These are phyloP conservation scores for Tricholaema leucomelas DNA, from an alignment of 2,113 vertebrate species.

Conservation along the genomic window DNA sequence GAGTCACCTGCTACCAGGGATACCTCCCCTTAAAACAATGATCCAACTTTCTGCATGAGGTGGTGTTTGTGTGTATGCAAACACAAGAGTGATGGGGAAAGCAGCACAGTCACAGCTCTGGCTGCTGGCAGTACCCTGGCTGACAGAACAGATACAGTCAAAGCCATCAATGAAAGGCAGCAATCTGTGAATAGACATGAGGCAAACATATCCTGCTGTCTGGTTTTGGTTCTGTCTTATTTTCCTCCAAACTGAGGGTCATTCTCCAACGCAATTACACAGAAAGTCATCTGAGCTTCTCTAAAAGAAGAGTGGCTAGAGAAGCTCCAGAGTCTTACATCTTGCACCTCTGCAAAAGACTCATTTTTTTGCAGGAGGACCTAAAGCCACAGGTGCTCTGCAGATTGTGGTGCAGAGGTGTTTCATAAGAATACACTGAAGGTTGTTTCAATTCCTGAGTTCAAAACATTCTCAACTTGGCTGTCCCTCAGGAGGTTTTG, in stretches of 20 bases:
- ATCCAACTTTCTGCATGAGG: background rate
- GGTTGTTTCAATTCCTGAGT: background rate
- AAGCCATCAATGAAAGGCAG: background rate
- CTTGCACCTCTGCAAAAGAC: background rate
- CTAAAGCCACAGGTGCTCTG: background rate
- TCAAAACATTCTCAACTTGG: background rate
- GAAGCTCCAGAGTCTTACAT: background rate
- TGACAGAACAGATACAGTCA: background rate
- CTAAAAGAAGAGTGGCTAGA: accelerated
- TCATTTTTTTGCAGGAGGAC: background rate
- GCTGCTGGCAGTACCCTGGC: background rate
- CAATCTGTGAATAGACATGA: background rate
- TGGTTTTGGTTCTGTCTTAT: background rate
- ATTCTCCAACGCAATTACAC: background rate
- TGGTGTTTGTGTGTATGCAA: background rate
- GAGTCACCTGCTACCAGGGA: background rate
- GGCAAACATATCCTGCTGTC: background rate
- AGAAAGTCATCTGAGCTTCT: background rate
- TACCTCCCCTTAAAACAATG: accelerated
- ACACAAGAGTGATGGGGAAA: background rate
- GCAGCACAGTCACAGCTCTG: background rate
- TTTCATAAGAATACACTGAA: background rate
- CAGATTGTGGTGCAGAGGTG: background rate
- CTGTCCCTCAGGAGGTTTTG: background rate
- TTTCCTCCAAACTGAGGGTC: background rate